phyloP scores from a whole-genome alignment of 2,797 vertebrate genomes.

The Acomys russatus region DNA sequence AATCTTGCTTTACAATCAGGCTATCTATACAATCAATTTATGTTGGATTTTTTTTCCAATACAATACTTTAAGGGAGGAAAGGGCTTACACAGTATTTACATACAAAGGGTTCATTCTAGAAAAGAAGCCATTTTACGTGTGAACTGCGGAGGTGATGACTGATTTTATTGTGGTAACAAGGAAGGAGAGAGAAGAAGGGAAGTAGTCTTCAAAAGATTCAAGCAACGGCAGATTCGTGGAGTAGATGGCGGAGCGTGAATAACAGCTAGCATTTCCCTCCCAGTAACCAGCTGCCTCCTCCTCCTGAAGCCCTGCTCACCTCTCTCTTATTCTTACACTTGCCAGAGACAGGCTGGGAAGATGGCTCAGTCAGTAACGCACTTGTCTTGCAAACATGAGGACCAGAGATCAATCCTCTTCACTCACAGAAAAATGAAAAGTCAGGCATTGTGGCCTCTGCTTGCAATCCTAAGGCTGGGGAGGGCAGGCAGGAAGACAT shows the following conservation, averaged over 20 bases:
- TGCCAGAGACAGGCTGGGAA: neutral
- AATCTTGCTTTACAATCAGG: conserved; percentile 90
- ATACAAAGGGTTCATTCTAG: conserved; percentile 85
- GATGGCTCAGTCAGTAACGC: neutral
- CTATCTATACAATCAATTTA: conserved; percentile 88
- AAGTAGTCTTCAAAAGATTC: conserved; percentile 71
- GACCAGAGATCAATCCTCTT: neutral
- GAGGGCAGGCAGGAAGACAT: neutral
- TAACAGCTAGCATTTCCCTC: neutral
- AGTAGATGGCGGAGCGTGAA: neutral
- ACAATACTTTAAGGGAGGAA: conserved; percentile 78
- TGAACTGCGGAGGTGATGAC: conserved; percentile 81
- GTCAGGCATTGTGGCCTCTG: neutral
- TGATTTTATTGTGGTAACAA: conserved; percentile 69
- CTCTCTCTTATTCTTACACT: neutral
- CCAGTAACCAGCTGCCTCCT: neutral
- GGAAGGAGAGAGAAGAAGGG: conserved; percentile 47
- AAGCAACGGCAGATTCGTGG: neutral
- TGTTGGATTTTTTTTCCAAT: conserved; percentile 84
- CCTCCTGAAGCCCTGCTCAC: neutral
- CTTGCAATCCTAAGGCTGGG: neutral
- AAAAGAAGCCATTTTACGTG: conserved; percentile 84
- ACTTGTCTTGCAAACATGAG: neutral
- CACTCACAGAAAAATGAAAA: neutral
- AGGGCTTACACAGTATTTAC: conserved; percentile 84